phyloP scores from a whole-genome alignment of 2,888 invertebrate genomes.

The Lepas anatifera region DNA sequence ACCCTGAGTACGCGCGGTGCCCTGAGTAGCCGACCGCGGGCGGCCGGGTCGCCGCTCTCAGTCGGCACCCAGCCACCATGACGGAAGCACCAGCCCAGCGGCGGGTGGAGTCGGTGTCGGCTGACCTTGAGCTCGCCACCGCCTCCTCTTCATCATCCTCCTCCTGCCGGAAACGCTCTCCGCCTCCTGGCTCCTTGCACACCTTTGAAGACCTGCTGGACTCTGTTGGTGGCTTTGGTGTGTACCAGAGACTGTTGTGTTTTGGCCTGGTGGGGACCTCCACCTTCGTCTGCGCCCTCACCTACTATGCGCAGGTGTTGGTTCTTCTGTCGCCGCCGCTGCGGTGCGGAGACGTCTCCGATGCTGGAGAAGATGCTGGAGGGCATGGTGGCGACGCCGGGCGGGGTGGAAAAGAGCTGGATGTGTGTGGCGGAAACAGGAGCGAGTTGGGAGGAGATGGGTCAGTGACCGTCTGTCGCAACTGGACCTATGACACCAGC shows the following conservation, averaged over 20 bases:
- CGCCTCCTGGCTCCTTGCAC: too few relatives aligned
- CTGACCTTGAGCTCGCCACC: too few relatives aligned
- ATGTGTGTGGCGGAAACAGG: background rate
- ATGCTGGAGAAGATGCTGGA: too few relatives aligned
- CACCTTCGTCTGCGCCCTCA: slow-evolving; percentile 20
- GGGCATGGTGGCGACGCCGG: background rate
- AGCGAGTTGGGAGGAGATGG: slow-evolving; percentile 12
- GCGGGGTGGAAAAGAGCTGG: background rate
- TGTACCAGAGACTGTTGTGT: slow-evolving; percentile 30
- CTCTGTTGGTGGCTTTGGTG: slow-evolving; percentile 36
- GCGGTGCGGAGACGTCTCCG: slow-evolving; percentile 16
- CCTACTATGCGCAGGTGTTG: slow-evolving; percentile 24
- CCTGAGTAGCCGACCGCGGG: too few relatives aligned
- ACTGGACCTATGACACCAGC: slow-evolving; percentile 21
- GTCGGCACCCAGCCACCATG: too few relatives aligned
- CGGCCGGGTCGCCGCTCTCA: too few relatives aligned
- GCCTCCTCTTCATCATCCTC: too few relatives aligned
- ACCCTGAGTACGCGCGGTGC: too few relatives aligned
- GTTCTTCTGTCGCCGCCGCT: slow-evolving; percentile 22
- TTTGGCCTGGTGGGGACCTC: slow-evolving; percentile 22
- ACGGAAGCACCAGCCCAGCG: too few relatives aligned
- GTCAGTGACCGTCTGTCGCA: slow-evolving; percentile 19
- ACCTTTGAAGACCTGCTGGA: slow-evolving; percentile 22
- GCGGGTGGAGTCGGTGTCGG: too few relatives aligned
- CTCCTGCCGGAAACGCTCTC: too few relatives aligned